Evolutionary conservation across 2,113 vertebrate genomes (phyloP).

Genomic region (Phasianus colchicus): DNA sequence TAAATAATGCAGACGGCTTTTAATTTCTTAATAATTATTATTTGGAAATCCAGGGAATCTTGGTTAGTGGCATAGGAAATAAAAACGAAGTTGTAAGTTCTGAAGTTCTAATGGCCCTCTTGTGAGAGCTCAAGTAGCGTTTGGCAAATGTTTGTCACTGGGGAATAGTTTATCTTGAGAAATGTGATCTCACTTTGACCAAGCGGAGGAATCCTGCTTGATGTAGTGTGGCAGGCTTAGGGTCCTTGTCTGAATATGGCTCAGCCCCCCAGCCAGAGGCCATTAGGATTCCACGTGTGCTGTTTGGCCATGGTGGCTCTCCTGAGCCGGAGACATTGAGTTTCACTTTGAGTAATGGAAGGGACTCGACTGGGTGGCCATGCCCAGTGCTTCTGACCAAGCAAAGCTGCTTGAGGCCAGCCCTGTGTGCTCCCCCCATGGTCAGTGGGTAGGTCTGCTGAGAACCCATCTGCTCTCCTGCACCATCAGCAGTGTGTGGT

Average conservation of each 20-base stretch:
- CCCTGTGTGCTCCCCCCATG: neutral
- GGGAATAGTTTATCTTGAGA: neutral
- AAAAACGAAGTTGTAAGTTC: neutral
- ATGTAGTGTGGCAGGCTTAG: neutral
- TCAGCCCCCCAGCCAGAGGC: neutral
- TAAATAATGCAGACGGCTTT: neutral
- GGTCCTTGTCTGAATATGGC: fast-evolving
- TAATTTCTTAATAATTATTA: neutral
- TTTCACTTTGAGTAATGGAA: neutral
- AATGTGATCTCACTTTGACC: neutral
- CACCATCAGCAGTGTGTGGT: neutral
- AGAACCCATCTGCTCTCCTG: neutral
- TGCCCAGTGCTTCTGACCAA: neutral
- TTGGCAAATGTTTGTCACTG: neutral
- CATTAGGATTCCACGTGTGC: fast-evolving
- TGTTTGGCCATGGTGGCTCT: neutral
- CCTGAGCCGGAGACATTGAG: fast-evolving
- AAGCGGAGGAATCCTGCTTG: neutral
- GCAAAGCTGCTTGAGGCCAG: neutral
- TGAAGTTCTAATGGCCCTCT: neutral
- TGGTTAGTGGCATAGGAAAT: neutral
- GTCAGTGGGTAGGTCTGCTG: neutral
- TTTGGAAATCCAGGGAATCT: neutral
- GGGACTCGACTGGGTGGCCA: neutral
- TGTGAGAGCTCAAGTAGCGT: neutral